Evolutionary conservation across 2,888 invertebrate genomes (phyloP), one percentile per base, ranked within the genome.

Genomic region (Agrochola lota): DNA sequence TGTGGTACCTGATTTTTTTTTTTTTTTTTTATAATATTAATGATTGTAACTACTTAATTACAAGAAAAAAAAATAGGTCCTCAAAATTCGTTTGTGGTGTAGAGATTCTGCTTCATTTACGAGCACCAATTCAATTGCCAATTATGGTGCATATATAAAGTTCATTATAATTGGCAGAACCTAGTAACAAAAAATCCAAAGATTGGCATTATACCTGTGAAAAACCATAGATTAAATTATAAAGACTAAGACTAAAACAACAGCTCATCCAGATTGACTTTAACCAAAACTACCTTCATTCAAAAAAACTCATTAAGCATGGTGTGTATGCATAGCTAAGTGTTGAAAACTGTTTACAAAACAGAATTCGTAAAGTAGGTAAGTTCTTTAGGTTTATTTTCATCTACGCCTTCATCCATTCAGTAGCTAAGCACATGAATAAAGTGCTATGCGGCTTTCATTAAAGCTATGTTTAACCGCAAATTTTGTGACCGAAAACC

Each of bases 401-500:
- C 71, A 67, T 67, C 62, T 71, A 66, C 60, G 64, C 46, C 55
- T 81, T n/a, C 49, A 69, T 46, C 64, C 43, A 78, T 69, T 55
- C 66, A 70, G 40, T 68, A 30, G 15, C 62, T 74, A 78, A 78
- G 81, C 75, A 84, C 85, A 79, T 88, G 85, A 88, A 86, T 84
- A 83, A 77, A 70, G 70, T 46, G 71, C 62, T 55, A 70, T 78
- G 84, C 78, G 89, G 88, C 88, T 91, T 93, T 93, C 92, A 94
- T 94, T 92, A 94, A 92, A 90, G 90, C 89, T 75, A 88, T 86
- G 90, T 86, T 90, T 78, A 87, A 90, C 93, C 93, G 91, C 94
- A 91, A 92, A 94, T 93, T 93, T 91, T 90, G 93, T 90, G 90
- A 89, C 89, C 90, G 87, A 91, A 92, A 91, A 89, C 89, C 85